phyloP scores from a whole-genome alignment of 2,797 vertebrate genomes.

The Leucoraja ocellata region DNA sequence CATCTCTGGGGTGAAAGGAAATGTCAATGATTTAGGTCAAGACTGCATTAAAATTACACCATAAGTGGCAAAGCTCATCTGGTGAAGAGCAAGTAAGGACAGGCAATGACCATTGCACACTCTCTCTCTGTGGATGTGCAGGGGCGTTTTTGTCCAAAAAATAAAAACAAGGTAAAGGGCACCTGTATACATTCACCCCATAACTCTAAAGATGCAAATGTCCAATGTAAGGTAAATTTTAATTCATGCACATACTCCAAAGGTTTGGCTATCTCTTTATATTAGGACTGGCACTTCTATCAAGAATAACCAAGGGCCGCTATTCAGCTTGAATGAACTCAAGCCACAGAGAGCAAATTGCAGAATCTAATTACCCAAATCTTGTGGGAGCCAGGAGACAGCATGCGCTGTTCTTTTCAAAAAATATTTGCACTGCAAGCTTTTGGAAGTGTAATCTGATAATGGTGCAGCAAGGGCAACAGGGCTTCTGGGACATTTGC shows the following conservation, averaged over 20 bases:
- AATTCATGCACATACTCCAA: background rate
- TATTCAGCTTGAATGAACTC: background rate
- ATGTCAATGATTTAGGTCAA: too few species aligned
- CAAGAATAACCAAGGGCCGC: background rate
- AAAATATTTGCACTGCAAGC: background rate
- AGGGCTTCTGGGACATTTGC: background rate
- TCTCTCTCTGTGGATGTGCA: background rate
- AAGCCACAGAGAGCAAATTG: background rate
- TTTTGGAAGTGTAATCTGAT: background rate
- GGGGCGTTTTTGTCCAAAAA: too few species aligned
- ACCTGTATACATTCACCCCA: too few species aligned
- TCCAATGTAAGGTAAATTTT: too few species aligned
- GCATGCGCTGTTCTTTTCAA: background rate
- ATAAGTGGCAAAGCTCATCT: background rate
- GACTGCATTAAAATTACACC: too few species aligned
- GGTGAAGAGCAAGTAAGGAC: background rate
- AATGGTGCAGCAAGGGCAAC: background rate
- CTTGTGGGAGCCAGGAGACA: background rate
- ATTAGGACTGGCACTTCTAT: background rate
- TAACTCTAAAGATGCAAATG: too few species aligned
- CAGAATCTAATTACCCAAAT: background rate
- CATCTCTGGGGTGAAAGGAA: too few species aligned
- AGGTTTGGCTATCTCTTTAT: background rate
- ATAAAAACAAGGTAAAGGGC: too few species aligned
- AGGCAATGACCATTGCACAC: background rate